Evolutionary conservation across 2,888 invertebrate genomes (phyloP).

Genomic region (Lamellibrachia columna): DNA sequence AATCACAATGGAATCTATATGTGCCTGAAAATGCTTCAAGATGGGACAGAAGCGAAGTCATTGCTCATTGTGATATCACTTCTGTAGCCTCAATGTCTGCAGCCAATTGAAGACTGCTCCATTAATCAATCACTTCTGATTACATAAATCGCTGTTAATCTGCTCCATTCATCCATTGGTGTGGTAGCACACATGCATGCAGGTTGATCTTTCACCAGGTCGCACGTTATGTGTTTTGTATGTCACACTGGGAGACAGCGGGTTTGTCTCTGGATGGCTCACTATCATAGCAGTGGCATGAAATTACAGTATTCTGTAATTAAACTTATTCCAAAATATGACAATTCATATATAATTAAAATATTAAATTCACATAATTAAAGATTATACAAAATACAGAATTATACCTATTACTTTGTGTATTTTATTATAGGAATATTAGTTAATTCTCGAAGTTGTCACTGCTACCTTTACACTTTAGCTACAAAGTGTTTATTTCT

Average conservation of each 20-base stretch:
- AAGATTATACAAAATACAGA: not conserved
- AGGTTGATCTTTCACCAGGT: not conserved
- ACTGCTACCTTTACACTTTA: too few species aligned
- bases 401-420: not conserved
- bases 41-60: not conserved
- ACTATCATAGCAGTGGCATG: not conserved
- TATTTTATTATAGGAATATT: not conserved
- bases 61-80: not conserved
- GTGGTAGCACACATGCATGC: not conserved
- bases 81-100: not conserved
- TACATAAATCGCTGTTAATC: constrained; percentile 3
- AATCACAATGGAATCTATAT: constrained; percentile 3
- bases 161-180: not conserved
- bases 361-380: not conserved
- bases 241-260: not conserved
- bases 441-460: too few species aligned
- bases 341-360: not conserved
- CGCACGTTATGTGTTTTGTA: not conserved
- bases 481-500: too few species aligned
- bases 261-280: not conserved
- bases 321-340: not conserved
- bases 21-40: not conserved
- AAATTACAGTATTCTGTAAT: not conserved
- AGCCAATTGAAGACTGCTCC: not conserved
- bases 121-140: not conserved